Evolutionary conservation across 2,888 invertebrate species (phyloP).

Genomic region (Microplitis manilae): DNA sequence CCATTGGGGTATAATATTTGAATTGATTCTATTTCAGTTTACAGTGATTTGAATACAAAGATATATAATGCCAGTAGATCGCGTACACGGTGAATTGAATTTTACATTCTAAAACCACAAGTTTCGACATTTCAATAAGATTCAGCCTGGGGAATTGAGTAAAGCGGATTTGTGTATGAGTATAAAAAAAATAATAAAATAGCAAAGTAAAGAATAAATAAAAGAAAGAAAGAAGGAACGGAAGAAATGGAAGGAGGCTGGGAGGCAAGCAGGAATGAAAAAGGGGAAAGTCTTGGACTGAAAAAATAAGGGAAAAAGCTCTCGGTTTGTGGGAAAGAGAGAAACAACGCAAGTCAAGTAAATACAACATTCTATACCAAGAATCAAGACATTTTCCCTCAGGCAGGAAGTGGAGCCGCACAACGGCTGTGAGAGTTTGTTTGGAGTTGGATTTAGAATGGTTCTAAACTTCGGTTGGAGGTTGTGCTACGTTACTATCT

Average conservation of each 20-base stretch:
- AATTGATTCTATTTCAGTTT: constrained; percentile 33
- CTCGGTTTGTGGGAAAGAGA: not conserved
- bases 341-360: constrained; percentile 28
- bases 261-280: too few relatives aligned
- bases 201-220: constrained; percentile 11
- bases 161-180: constrained; percentile 24
- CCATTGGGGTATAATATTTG: constrained; percentile 28
- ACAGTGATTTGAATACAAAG: constrained; percentile 31
- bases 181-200: constrained; percentile 7
- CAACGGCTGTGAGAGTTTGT: constrained; percentile 33
- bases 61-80: constrained; percentile 15
- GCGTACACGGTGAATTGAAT: constrained; percentile 25
- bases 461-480: constrained; percentile 32
- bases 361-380: constrained; percentile 27
- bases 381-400: constrained; percentile 1
- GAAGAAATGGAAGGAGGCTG: not conserved
- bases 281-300: not conserved
- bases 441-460: constrained; percentile 39
- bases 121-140: constrained; percentile 24
- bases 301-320: constrained; percentile 5
- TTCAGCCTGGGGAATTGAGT: constrained; percentile 16
- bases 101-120: constrained; percentile 24
- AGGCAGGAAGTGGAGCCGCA: constrained; percentile 27
- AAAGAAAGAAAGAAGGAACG: not conserved
- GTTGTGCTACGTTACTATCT: constrained; percentile 11